These are phyloP conservation scores for Cephalopterus ornatus DNA, from an alignment of 2,113 vertebrate genomes.

Conservation along the genomic window DNA sequence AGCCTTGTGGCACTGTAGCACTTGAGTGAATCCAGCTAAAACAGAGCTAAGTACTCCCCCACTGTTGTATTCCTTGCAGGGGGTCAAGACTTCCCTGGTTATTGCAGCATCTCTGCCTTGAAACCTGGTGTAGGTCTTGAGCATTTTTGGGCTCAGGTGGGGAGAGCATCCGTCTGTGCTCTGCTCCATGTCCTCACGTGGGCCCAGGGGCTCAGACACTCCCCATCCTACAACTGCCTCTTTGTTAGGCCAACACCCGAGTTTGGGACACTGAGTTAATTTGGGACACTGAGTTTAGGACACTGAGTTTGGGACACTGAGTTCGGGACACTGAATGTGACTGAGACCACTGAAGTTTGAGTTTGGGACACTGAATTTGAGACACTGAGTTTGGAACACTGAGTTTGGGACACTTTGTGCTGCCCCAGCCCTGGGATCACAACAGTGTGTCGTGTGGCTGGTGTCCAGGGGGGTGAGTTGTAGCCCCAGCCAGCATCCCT, in stretches of 20 bases:
- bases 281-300: not conserved
- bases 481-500: not conserved
- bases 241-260: not conserved
- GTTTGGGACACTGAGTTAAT: too few relatives aligned
- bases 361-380: too few relatives aligned
- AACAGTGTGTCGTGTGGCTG: too few relatives aligned
- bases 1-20: rapidly evolving
- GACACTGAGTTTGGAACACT: too few relatives aligned
- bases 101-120: not conserved
- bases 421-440: too few relatives aligned
- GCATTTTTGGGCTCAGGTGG: not conserved
- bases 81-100: not conserved
- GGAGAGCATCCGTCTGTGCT: too few relatives aligned
- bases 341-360: too few relatives aligned
- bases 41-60: rapidly evolving
- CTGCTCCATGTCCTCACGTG: not conserved
- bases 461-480: too few relatives aligned
- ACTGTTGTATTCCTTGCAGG: not conserved
- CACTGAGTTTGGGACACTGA: not conserved
- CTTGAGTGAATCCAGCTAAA: not conserved
- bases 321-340: not conserved
- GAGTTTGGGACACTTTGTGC: not conserved
- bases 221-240: not conserved
- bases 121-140: not conserved
- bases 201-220: not conserved